Conservation (phyloP, 1,140 invertebrate species). For the Penaeus japonicus region DNA sequence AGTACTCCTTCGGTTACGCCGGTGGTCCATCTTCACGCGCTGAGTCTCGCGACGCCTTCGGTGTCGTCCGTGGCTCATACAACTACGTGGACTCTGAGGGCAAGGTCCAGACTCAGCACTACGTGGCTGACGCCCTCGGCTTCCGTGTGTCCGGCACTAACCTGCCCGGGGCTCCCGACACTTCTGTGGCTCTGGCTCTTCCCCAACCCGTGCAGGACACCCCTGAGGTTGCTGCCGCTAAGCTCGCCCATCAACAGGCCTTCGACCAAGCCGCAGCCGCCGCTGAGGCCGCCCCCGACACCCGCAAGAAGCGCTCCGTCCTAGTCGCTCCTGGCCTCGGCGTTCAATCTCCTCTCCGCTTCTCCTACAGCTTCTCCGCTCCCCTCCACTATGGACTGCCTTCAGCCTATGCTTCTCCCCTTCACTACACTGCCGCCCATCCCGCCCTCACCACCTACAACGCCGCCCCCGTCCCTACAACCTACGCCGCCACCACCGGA, state of each 20-base stretch:
- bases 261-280: conserved; percentile 36
- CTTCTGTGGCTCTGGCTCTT: background rate
- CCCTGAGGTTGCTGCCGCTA: conserved; percentile 41
- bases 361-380: background rate
- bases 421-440: background rate
- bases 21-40: no score
- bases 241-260: conserved; percentile 21
- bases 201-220: conserved; percentile 36
- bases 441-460: background rate
- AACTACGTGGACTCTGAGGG: no score
- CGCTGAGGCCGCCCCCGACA: conserved; percentile 23
- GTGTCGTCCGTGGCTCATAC: no score
- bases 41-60: no score
- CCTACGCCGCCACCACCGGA: background rate
- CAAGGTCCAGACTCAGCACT: no score
- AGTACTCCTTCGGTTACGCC: no score
- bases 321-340: background rate
- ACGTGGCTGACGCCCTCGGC: no score
- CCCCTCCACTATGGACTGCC: background rate
- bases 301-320: conserved; percentile 16
- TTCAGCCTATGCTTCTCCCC: background rate
- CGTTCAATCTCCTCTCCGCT: background rate
- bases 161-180: no score
- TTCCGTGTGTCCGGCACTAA: no score
- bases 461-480: background rate